phyloP scores from a whole-genome alignment of 2,888 invertebrate species.

The Hypena proboscidalis region DNA sequence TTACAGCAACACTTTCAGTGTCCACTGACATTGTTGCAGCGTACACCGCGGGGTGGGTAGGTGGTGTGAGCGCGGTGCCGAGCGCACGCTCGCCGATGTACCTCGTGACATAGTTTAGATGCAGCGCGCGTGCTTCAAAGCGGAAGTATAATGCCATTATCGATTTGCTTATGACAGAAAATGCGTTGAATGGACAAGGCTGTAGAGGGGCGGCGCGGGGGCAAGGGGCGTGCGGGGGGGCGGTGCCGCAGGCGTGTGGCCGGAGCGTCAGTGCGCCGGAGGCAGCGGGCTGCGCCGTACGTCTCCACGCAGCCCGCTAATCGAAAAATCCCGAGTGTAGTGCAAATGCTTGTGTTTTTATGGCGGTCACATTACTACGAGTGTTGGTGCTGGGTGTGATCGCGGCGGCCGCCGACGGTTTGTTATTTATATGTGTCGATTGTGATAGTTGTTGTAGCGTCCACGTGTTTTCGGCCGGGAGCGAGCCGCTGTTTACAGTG shows the following conservation, averaged over 20 bases:
- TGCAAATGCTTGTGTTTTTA: conserved; percentile 91
- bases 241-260: conserved; percentile 38
- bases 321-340: conserved; percentile 74
- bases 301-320: conserved; percentile 79
- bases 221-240: conserved; percentile 37
- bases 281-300: conserved; percentile 74
- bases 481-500: conserved; percentile 74
- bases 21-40: conserved; percentile 18
- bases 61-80: conserved; percentile 6
- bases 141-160: conserved; percentile 85
- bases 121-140: conserved; percentile 77
- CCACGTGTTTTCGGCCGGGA: conserved; percentile 71
- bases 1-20: conserved; percentile 27
- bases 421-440: conserved; percentile 56
- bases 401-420: conserved; percentile 80
- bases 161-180: conserved; percentile 84
- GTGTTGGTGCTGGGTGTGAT: conserved; percentile 85
- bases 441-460: conserved; percentile 52
- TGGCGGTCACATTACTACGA: conserved; percentile 92
- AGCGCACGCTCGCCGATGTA: conserved; percentile 41
- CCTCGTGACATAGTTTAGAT: conserved; percentile 71
- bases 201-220: conserved; percentile 47
- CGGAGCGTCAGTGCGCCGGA: conserved; percentile 69
- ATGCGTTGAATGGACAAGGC: conserved; percentile 82
- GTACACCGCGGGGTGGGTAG: conserved; percentile 21